A percentile compares a stretch with the other conserved stretches of the same genome.
These are phyloP conservation scores for Pammene fasciana DNA, from an alignment of 2,888 invertebrate genomes.

Conservation along the genomic window DNA sequence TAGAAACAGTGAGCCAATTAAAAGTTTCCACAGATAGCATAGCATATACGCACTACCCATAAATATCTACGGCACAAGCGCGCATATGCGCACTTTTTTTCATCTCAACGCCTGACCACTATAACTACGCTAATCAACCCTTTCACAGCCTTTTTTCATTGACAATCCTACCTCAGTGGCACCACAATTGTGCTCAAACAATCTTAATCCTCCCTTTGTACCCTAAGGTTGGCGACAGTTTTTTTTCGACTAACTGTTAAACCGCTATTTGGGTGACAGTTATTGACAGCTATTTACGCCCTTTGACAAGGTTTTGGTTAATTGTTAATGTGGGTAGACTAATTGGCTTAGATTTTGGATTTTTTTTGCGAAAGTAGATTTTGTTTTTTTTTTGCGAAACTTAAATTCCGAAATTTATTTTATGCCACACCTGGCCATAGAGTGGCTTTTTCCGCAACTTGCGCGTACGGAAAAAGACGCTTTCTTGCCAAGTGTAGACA, in stretches of 20 bases:
- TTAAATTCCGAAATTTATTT: no score
- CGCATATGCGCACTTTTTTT: no score
- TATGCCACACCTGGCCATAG: no score
- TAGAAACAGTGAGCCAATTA: no score
- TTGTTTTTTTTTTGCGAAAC: no score
- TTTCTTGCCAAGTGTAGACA: no score
- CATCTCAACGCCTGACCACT: not conserved
- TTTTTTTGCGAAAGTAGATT: not conserved
- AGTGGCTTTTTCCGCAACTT: no score
- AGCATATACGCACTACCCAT: no score
- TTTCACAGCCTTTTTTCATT: slow-evolving; percentile 12
- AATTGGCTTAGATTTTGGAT: slow-evolving; percentile 3
- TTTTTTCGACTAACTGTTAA: slow-evolving; percentile 13
- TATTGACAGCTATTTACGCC: slow-evolving; percentile 16
- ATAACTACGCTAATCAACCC: slow-evolving; percentile 27
- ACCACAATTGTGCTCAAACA: slow-evolving; percentile 37
- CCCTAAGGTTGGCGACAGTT: slow-evolving; percentile 10
- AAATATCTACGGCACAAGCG: not conserved
- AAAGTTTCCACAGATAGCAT: no score
- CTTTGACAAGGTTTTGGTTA: not conserved
- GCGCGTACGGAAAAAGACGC: no score
- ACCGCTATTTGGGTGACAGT: slow-evolving; percentile 17
- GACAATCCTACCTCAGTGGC: slow-evolving; percentile 27
- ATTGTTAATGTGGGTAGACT: slow-evolving; percentile 11
- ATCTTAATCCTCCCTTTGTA: slow-evolving; percentile 16